Percentiles rank a stretch among this genome's conserved stretches.
Conservation (phyloP, 2,113 vertebrate species). For the Eudyptes chrysolophus region DNA sequence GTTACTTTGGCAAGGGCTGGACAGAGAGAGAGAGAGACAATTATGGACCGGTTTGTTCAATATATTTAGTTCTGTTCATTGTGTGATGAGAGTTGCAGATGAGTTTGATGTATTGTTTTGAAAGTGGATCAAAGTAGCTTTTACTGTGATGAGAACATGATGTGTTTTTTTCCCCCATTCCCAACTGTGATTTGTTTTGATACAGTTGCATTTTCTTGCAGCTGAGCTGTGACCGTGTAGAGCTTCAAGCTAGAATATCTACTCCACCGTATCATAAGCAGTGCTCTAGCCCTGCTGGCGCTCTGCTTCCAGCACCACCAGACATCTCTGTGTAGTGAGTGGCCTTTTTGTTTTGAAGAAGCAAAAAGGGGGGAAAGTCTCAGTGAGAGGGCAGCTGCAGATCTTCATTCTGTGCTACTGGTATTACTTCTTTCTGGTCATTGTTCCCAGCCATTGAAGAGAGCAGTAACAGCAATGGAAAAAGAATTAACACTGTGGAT, state of each 20-base stretch:
- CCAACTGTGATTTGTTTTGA: slow-evolving; percentile 31
- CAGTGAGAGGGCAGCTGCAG: background rate
- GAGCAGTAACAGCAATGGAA: background rate
- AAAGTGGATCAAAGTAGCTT: slow-evolving; percentile 63
- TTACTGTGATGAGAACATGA: slow-evolving; percentile 59
- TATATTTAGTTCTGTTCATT: slow-evolving; percentile 43
- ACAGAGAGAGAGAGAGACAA: background rate
- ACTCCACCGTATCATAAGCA: background rate
- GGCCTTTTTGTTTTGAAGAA: background rate
- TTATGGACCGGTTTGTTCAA: slow-evolving; percentile 32
- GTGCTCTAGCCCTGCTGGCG: background rate
- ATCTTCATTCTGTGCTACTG: background rate
- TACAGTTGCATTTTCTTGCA: slow-evolving; percentile 49
- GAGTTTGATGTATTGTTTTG: slow-evolving; percentile 61
- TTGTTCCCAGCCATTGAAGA: background rate
- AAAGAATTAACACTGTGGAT: background rate
- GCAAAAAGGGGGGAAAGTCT: background rate
- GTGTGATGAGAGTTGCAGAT: slow-evolving; percentile 48
- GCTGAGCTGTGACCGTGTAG: slow-evolving; percentile 25
- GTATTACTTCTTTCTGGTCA: background rate
- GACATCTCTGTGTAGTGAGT: background rate
- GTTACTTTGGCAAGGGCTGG: slow-evolving; percentile 38
- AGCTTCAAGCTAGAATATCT: slow-evolving; percentile 5
- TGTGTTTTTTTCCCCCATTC: background rate
- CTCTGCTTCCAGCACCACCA: slow-evolving; percentile 14